Evolutionary conservation across 2,797 vertebrate genomes (phyloP).

Genomic region (Dryobates pubescens): DNA sequence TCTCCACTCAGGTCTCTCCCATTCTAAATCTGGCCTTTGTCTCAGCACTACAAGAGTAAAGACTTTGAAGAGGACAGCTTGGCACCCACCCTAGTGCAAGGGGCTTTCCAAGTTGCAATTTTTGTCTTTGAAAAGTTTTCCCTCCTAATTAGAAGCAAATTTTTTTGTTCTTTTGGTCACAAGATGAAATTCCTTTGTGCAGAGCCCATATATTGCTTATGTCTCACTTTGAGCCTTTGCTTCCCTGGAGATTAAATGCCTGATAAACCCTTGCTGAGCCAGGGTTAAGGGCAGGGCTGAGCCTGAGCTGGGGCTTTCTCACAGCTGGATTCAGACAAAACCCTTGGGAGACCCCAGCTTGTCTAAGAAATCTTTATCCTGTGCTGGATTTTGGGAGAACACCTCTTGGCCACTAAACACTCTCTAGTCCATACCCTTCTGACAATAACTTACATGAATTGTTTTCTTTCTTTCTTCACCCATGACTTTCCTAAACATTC

Average conservation of each 20-base stretch:
- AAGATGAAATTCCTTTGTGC: conserved; percentile 36
- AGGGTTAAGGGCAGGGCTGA: neutral
- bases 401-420: neutral
- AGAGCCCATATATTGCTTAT: neutral
- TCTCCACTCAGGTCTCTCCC: neutral
- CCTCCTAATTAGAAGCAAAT: conserved; percentile 21
- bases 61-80: neutral
- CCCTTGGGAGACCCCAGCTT: neutral
- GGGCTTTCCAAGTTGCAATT: conserved; percentile 24
- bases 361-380: neutral
- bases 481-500: neutral
- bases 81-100: neutral
- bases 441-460: fast-evolving
- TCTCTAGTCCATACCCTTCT: neutral
- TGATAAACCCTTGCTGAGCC: neutral
- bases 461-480: neutral
- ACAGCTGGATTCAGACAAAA: neutral
- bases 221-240: neutral
- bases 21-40: neutral
- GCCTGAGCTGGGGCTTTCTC: neutral
- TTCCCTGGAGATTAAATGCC: neutral
- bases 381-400: neutral
- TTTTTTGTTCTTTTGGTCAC: neutral
- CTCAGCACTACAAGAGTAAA: conserved; percentile 11
- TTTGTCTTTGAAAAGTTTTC: conserved; percentile 41